A percentile compares a stretch with the other conserved stretches of the same genome.
These are phyloP conservation scores for Drosophila borealis DNA, from an alignment of 2,888 invertebrate species.

Conservation along the genomic window DNA sequence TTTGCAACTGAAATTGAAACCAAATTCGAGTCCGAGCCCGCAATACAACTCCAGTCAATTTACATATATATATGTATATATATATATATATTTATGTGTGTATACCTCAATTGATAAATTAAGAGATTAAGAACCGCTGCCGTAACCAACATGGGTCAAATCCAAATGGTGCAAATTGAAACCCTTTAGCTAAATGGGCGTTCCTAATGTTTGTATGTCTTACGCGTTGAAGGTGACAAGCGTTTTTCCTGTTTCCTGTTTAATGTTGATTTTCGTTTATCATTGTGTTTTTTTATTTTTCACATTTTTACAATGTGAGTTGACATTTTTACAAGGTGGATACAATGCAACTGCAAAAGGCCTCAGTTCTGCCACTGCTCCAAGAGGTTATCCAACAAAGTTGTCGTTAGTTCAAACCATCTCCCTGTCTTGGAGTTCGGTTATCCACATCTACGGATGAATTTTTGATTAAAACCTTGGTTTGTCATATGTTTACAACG, in stretches of 20 bases:
- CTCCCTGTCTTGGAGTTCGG: too few species aligned
- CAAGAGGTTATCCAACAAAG: too few species aligned
- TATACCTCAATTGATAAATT: constrained; percentile 76
- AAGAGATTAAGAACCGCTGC: constrained; percentile 77
- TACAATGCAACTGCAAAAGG: too few species aligned
- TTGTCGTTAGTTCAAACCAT: too few species aligned
- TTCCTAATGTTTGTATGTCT: constrained; percentile 67
- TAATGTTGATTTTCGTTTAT: constrained; percentile 9
- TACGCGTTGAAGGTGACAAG: constrained; percentile 53
- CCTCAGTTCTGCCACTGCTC: too few species aligned
- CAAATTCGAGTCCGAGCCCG: constrained; percentile 20
- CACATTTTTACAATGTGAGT: not conserved
- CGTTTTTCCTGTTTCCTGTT: constrained; percentile 33
- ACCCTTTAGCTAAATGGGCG: constrained; percentile 66
- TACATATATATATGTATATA: too few species aligned
- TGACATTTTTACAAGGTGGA: constrained; percentile 4
- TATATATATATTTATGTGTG: constrained; percentile 7
- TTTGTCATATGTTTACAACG: too few species aligned
- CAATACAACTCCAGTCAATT: constrained; percentile 2
- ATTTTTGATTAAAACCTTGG: too few species aligned
- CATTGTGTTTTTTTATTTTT: not conserved
- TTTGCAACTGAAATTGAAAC: constrained; percentile 74
- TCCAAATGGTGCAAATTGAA: constrained; percentile 37
- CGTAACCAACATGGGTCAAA: constrained; percentile 60
- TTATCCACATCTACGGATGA: too few species aligned